These are phyloP conservation scores for Drosophila colorata DNA, from an alignment of 2,888 invertebrate species.

Conservation along the genomic window DNA sequence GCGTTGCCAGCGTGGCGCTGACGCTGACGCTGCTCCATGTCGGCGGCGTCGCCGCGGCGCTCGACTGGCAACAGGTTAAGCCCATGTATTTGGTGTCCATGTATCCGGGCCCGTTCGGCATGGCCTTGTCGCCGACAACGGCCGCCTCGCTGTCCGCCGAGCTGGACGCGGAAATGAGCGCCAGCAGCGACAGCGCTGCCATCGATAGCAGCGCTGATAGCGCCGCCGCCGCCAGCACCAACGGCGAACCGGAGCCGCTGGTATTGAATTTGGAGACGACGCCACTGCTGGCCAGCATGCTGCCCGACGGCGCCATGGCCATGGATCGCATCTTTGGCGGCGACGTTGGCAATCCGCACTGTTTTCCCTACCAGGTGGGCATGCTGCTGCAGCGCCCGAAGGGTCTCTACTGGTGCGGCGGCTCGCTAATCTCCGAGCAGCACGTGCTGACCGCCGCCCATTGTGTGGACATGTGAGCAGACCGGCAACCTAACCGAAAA, in stretches of 20 bases:
- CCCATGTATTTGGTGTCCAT: conserved; percentile 84
- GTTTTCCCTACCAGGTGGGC: conserved; percentile 84
- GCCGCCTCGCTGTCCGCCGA: conserved; percentile 54
- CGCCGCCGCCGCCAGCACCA: conserved; percentile 12
- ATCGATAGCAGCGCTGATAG: conserved; percentile 42
- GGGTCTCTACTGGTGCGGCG: conserved; percentile 84
- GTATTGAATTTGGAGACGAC: conserved; percentile 82
- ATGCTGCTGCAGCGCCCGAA: conserved; percentile 82
- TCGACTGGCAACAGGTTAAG: conserved; percentile 83
- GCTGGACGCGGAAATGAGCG: conserved; percentile 72
- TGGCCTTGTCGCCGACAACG: conserved; percentile 45
- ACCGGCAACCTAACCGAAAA: neutral
- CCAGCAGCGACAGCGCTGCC: conserved; percentile 51
- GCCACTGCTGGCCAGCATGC: conserved; percentile 74
- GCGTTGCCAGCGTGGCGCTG: conserved; percentile 29
- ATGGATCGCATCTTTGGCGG: conserved; percentile 85
- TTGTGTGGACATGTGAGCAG: conserved; percentile 83
- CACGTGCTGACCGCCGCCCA: conserved; percentile 84
- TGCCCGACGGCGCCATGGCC: conserved; percentile 79
- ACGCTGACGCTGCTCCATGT: conserved; percentile 46
- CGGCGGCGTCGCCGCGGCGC: conserved; percentile 51
- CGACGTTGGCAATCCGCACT: conserved; percentile 77
- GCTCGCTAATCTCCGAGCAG: conserved; percentile 83
- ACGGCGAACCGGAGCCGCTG: conserved; percentile 67
- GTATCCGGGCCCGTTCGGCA: conserved; percentile 69